Evolutionary conservation across 2,797 vertebrate genomes (phyloP).

Genomic region (Pteropus rufus): DNA sequence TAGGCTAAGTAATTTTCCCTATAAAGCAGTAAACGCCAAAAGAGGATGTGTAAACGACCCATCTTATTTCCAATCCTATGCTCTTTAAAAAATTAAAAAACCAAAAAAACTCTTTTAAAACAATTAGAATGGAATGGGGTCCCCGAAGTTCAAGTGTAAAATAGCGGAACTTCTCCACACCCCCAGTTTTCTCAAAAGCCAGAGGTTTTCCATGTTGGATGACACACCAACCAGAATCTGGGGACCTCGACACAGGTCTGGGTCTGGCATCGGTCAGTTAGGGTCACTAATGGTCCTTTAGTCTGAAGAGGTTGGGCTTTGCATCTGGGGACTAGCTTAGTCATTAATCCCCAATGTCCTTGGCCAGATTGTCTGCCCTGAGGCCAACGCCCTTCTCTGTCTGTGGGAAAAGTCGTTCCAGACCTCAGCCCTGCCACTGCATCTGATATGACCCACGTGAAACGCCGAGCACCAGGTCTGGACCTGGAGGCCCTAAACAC

Average conservation of each 20-base stretch:
- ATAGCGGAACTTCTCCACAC: not conserved
- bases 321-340: not conserved
- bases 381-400: fast-evolving
- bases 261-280: no score
- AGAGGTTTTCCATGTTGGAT: not conserved
- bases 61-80: not conserved
- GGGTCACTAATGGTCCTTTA: not conserved
- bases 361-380: fast-evolving
- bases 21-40: not conserved
- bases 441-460: fast-evolving
- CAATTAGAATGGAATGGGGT: not conserved
- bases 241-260: not conserved
- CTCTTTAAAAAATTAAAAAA: not conserved
- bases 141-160: not conserved
- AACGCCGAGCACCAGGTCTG: fast-evolving
- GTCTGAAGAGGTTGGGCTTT: not conserved
- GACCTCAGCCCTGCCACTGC: fast-evolving
- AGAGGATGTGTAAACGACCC: not conserved
- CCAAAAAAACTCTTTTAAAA: not conserved
- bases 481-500: not conserved
- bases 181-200: not conserved
- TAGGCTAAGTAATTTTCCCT: not conserved
- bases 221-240: not conserved
- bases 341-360: fast-evolving
- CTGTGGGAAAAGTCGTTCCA: fast-evolving